These are phyloP conservation scores for Dermolepida albohirtum DNA, from an alignment of 2,888 invertebrate genomes.

Conservation along the genomic window DNA sequence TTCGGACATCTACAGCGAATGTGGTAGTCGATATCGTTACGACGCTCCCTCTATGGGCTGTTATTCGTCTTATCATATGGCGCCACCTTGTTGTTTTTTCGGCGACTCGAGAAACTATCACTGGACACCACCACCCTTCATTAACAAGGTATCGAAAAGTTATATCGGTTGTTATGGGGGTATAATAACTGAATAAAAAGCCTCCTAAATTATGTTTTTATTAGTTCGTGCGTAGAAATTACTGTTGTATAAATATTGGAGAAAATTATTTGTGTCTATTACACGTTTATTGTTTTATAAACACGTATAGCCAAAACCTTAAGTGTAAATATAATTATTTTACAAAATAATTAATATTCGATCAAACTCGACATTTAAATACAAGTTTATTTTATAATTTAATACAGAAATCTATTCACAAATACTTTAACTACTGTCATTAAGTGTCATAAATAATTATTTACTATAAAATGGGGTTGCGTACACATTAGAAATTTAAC, in stretches of 20 bases:
- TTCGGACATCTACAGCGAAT: conserved; percentile 63
- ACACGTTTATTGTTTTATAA: too few relatives aligned
- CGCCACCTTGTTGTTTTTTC: conserved; percentile 60
- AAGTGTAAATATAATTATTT: too few relatives aligned
- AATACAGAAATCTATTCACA: conserved; percentile 4
- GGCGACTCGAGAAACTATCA: conserved; percentile 58
- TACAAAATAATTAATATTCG: too few relatives aligned
- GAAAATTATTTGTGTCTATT: too few relatives aligned
- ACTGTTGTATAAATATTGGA: background rate
- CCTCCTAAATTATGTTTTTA: conserved; percentile 20
- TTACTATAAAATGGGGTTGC: background rate
- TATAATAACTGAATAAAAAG: conserved; percentile 4
- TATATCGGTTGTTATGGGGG: background rate
- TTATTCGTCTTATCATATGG: conserved; percentile 61
- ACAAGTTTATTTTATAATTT: background rate
- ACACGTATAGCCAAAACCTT: too few relatives aligned
- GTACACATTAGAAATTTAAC: conserved; percentile 13
- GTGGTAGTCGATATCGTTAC: conserved; percentile 47
- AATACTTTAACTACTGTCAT: too few relatives aligned
- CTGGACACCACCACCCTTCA: conserved; percentile 52
- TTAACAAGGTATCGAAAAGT: conserved; percentile 46
- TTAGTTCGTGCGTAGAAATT: background rate
- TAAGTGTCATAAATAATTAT: background rate
- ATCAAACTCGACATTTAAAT: too few relatives aligned
- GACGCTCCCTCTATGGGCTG: conserved; percentile 54